Evolutionary conservation across 92 coral and sea anemone species (phyloP), one percentile per base, ranked within the genome.

Genomic region (Muricea muricata): DNA sequence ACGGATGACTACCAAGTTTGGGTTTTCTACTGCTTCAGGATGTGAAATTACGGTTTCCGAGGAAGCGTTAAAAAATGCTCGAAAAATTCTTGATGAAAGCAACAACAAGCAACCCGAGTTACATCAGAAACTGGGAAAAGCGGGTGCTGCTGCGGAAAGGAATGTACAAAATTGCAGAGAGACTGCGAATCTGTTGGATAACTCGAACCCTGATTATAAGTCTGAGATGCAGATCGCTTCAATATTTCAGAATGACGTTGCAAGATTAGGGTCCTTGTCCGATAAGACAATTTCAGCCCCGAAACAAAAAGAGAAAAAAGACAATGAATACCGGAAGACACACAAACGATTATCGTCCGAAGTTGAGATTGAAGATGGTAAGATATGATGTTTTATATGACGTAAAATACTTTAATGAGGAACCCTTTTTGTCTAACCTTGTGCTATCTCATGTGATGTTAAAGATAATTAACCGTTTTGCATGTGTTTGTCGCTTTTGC

Each of bases 221-320:
- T 92, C 93, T 31, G 87, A 31, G 3, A 80, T 91, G 1, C 13
- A 91, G 15, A 83, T 92, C 55, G 87, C 85, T 33, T 92, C 94
- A 34, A 95, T 94, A 12, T 69, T 87, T 48, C 91, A 92, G 1
- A 80, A 84, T 42, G 66, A 87, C 0, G 91, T 92, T 6, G 46
- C 34, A 65, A 79, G 61, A 86, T 92, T 18, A 87, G 93, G 52
- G 73, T 95, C 13, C 20, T 95, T 91, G 55, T 94, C 86, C 7
- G 95, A 95, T 61, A 97, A 93, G 20, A 80, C 98, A 33, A 63
- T 26, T 30, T 30, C 0, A 18, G 30, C 70, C n/a, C 65, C 33
- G 14, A 39, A 70, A 26, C 48, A 48, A 52, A 34, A 7, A 55
- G 17, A 48, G 10, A 12, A 48, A 28, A 17, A 37, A 13, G 81